phyloP scores from a whole-genome alignment of 2,797 vertebrate species.

The Spea hammondii region DNA sequence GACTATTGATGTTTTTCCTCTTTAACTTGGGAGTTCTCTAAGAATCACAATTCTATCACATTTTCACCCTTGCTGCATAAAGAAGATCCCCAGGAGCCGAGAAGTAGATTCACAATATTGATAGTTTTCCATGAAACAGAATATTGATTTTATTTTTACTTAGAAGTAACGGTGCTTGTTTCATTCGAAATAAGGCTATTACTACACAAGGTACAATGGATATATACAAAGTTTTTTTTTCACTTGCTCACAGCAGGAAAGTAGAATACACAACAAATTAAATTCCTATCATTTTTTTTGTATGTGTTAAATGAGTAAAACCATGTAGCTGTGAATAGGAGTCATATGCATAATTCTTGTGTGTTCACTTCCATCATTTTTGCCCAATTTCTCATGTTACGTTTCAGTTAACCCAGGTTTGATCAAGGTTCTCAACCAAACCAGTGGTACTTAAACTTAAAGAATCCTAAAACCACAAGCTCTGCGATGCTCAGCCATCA shows the following conservation, averaged over 20 bases:
- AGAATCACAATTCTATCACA: not conserved
- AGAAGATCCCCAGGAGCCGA: not conserved
- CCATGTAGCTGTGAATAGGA: too few species aligned
- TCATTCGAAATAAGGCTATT: slow-evolving; percentile 4
- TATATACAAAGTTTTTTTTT: slow-evolving; percentile 14
- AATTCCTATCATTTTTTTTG: too few species aligned
- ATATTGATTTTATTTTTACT: slow-evolving; percentile 35
- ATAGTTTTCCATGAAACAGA: slow-evolving; percentile 15
- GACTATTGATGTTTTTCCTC: not conserved
- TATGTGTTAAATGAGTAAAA: too few species aligned
- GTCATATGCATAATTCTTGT: too few species aligned
- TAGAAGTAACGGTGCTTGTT: slow-evolving; percentile 28
- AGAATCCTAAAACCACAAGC: too few species aligned
- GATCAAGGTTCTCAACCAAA: too few species aligned
- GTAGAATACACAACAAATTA: not conserved
- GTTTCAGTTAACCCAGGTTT: too few species aligned
- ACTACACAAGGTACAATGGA: not conserved
- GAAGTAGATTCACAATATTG: slow-evolving; percentile 23
- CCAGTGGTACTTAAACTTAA: too few species aligned
- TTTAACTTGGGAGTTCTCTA: slow-evolving; percentile 14
- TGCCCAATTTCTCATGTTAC: too few species aligned
- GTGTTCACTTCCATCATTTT: too few species aligned
- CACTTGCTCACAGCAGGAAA: slow-evolving; percentile 4
- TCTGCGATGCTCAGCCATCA: too few species aligned
- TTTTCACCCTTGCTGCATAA: not conserved